Percentiles rank a stretch among this genome's conserved stretches.
Conservation (phyloP, 1,140 invertebrate genomes). For the Listronotus oregonensis region DNA sequence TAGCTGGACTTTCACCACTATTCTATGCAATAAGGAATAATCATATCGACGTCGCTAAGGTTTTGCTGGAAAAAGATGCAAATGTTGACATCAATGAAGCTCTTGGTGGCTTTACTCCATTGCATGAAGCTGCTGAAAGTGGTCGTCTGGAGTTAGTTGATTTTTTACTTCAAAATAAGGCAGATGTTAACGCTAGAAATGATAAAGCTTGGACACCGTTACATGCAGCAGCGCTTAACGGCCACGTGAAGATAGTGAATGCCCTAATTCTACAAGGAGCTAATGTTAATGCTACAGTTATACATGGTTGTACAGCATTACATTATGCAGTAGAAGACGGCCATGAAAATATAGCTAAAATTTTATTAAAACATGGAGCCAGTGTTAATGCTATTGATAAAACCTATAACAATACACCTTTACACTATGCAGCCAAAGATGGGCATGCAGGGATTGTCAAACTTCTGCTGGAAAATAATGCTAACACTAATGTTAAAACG, state of each 20-base stretch:
- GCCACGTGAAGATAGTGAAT: conserved; percentile 74
- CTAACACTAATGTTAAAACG: background rate
- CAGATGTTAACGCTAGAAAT: background rate
- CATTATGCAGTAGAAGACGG: conserved; percentile 60
- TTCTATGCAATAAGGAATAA: conserved; percentile 37
- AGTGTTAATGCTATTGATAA: conserved; percentile 24
- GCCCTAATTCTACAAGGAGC: conserved; percentile 12
- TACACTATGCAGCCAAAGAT: conserved; percentile 57
- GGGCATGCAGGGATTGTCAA: conserved; percentile 51
- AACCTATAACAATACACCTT: conserved; percentile 17
- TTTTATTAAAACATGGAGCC: conserved; percentile 37
- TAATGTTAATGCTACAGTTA: conserved; percentile 31
- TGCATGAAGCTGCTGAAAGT: conserved; percentile 69
- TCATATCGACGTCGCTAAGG: conserved; percentile 30
- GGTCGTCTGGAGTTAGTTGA: conserved; percentile 65
- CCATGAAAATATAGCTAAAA: conserved; percentile 53
- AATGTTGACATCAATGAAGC: conserved; percentile 61
- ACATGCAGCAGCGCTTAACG: conserved; percentile 37
- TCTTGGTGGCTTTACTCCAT: conserved; percentile 3
- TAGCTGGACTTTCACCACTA: conserved; percentile 35
- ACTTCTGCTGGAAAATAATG: conserved; percentile 40
- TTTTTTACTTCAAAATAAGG: conserved; percentile 34
- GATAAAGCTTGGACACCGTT: too few species aligned
- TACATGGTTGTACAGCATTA: conserved; percentile 53
- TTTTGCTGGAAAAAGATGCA: conserved; percentile 35